A percentile compares a stretch with the other conserved stretches of the same genome.
Conservation (phyloP, 2,888 invertebrate genomes). For the Listrodromus nycthemerus region DNA sequence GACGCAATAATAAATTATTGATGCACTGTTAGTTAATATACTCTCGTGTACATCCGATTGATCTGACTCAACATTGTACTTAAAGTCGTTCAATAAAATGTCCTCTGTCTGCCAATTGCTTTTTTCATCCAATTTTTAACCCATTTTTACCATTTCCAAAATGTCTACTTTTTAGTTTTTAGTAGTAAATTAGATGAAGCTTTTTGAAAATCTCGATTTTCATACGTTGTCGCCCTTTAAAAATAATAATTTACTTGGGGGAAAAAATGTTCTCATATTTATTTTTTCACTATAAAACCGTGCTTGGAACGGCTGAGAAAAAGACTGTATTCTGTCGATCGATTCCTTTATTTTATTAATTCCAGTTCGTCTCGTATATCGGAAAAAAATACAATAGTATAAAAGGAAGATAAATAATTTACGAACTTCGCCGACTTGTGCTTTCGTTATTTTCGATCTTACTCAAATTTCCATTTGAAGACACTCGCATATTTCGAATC, state of each 20-base stretch:
- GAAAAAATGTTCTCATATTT: too few relatives aligned
- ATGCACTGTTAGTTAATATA: conserved; percentile 71
- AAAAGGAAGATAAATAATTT: conserved; percentile 52
- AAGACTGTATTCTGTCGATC: not conserved
- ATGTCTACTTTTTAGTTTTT: not conserved
- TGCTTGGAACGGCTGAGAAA: too few relatives aligned
- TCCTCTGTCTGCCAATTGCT: conserved; percentile 77
- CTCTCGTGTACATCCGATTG: conserved; percentile 73
- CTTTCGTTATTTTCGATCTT: not conserved
- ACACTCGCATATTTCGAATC: conserved; percentile 4
- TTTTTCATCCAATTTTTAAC: not conserved
- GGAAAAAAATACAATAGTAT: conserved; percentile 53
- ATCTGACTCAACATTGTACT: conserved; percentile 78
- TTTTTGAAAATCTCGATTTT: too few relatives aligned
- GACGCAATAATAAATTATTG: conserved; percentile 77
- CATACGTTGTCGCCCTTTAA: too few relatives aligned
- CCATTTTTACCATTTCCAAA: not conserved
- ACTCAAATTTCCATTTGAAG: conserved; percentile 1
- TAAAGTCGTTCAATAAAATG: conserved; percentile 79
- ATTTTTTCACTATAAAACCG: too few relatives aligned
- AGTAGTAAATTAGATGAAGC: too few relatives aligned
- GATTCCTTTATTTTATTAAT: conserved; percentile 42
- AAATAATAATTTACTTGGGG: too few relatives aligned
- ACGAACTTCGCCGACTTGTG: conserved; percentile 15
- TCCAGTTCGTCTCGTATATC: conserved; percentile 17